phyloP scores from a whole-genome alignment of 2,797 vertebrate species.

The Enteromius fasciolatus region DNA sequence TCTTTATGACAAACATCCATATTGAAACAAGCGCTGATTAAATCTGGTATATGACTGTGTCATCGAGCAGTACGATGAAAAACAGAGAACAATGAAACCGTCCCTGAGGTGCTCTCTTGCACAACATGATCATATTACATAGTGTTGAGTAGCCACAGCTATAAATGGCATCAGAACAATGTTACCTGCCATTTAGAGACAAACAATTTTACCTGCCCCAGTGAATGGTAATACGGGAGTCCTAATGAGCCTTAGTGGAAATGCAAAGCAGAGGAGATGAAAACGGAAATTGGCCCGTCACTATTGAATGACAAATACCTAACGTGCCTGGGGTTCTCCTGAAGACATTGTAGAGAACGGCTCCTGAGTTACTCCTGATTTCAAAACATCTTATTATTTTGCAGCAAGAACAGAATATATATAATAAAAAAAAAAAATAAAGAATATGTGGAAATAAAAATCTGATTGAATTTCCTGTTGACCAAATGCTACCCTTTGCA shows the following conservation, averaged over 20 bases:
- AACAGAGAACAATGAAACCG: constrained; percentile 60
- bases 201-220: constrained; percentile 72
- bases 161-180: constrained; percentile 66
- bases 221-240: constrained; percentile 57
- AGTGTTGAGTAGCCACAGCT: constrained; percentile 68
- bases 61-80: constrained; percentile 48
- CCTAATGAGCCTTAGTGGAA: constrained; percentile 76
- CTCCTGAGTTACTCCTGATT: constrained; percentile 67
- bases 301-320: constrained; percentile 55
- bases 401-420: constrained; percentile 60
- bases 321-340: constrained; percentile 28
- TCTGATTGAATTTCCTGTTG: constrained; percentile 72
- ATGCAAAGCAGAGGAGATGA: constrained; percentile 77
- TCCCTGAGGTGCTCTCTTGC: constrained; percentile 74
- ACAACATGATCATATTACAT: constrained; percentile 76
- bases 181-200: constrained; percentile 65
- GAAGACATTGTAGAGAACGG: constrained; percentile 63
- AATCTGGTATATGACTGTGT: constrained; percentile 41
- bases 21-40: constrained; percentile 63
- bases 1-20: constrained; percentile 60
- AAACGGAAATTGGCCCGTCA: constrained; percentile 60
- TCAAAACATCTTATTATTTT: constrained; percentile 66
- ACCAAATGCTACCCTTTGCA: constrained; percentile 71
- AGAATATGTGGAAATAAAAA: constrained; percentile 35
- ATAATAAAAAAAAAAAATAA: constrained; percentile 44